A percentile compares a stretch with the other conserved stretches of the same genome.
Conservation (phyloP, 2,113 vertebrate genomes). For the Grallaria varia region DNA sequence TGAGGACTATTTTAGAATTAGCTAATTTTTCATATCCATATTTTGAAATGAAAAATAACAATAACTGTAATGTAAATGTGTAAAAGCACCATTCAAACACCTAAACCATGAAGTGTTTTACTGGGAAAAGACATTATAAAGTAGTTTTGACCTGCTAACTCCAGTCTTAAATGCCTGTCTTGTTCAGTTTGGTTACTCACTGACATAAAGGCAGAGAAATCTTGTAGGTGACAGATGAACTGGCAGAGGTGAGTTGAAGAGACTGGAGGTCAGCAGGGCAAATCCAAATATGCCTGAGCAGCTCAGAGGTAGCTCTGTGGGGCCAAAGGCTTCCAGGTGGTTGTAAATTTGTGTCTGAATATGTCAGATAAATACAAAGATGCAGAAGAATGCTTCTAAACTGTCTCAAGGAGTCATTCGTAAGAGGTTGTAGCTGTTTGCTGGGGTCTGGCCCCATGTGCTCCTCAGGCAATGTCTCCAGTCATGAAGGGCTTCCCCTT, state of each 20-base stretch:
- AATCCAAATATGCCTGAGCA: background rate
- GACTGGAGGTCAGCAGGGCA: fast-evolving
- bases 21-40: background rate
- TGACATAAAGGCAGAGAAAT: background rate
- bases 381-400: background rate
- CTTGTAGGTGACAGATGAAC: background rate
- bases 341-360: background rate
- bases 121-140: background rate
- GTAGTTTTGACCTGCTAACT: background rate
- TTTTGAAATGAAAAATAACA: background rate
- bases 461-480: background rate
- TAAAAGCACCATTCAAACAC: background rate
- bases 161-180: background rate
- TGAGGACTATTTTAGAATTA: background rate
- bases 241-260: background rate
- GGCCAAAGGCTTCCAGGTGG: background rate
- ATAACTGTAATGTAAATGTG: background rate
- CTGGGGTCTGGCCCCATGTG: background rate
- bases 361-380: background rate
- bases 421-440: background rate
- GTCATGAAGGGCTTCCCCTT: background rate
- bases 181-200: background rate
- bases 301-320: background rate
- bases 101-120: background rate
- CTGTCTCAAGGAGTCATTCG: background rate